Base-by-base conservation (phyloP, 2,888 invertebrate species). In the Lycaena phlaeas region DNA sequence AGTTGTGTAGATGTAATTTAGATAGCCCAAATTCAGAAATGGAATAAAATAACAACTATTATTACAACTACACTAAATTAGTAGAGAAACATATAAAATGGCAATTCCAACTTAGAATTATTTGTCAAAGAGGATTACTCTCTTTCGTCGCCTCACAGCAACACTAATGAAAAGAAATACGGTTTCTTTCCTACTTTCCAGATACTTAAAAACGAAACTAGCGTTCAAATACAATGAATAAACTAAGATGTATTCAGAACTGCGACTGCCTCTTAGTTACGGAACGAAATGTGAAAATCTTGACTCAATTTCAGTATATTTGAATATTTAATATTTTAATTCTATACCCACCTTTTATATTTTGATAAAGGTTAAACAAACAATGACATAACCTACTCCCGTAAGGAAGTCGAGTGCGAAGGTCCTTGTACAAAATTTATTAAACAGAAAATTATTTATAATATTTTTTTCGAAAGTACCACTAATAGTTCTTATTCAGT, bases 161-260 rank as follows among this genome's bases (percentile, higher is more conserved):
- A 40, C 46, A 27, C 49, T 45, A 49, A 46, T 49, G 49, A 49
- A 46, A 49, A 45, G 44, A 46, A 49, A 44, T 46, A 43, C 44
- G 27, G 25, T 43, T 31, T 46, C n/a, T 43, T 34, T 34, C 34
- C 18, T 29, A 22, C 28, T 22, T 34, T 34, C 12, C 3, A 34
- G 18, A 34, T 34, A 34, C 18, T 34, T 34, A 18, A 34, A 34
- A 34, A 34, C 34, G 34, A 34, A 34, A 18, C 22, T 17, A 34
- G 30, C 10, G 11, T 18, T 12, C 17, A 34, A 34, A 34, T 34
- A 34, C 18, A 34, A 34, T 14, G 1, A 31, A 31, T 31, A 34
- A 34, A 34, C 34, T 34, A 11, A 34, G 34, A 34, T 12, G 34
- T 22, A 34, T 34, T 18, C 34, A 34, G 22, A 5, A 9, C 22